phyloP scores from a whole-genome alignment of 2,888 invertebrate species.

The Heliothis peltigera region DNA sequence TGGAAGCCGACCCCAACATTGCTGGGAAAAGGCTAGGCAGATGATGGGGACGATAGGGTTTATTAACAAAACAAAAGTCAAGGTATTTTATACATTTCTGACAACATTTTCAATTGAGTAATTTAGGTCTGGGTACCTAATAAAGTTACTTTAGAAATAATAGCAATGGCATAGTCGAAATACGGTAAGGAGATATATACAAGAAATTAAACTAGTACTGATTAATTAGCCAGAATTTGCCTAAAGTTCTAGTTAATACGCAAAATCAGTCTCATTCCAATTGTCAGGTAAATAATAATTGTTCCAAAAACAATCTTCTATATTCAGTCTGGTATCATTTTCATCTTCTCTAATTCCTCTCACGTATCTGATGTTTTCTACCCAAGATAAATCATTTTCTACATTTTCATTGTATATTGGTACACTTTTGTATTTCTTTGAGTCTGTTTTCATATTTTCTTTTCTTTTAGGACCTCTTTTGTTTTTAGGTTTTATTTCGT shows the following conservation, averaged over 20 bases:
- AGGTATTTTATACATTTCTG: no score
- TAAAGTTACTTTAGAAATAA: no score
- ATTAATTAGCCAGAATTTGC: not conserved
- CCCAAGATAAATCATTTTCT: slow-evolving; percentile 75
- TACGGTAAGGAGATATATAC: not conserved
- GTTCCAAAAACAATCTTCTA: slow-evolving; percentile 75
- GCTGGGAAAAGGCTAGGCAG: no score
- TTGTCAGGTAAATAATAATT: slow-evolving; percentile 69
- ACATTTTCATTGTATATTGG: slow-evolving; percentile 48
- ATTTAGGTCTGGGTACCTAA: no score
- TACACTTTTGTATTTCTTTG: slow-evolving; percentile 2
- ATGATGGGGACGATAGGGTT: no score
- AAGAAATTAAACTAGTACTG: not conserved
- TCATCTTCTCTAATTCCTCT: slow-evolving; percentile 74
- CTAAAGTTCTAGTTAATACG: slow-evolving; percentile 19
- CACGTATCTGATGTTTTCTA: slow-evolving; percentile 76
- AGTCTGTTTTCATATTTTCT: not conserved
- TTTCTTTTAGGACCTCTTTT: slow-evolving; percentile 8
- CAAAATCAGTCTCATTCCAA: slow-evolving; percentile 72
- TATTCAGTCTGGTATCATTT: slow-evolving; percentile 57
- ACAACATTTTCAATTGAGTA: no score
- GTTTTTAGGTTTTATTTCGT: slow-evolving; percentile 18
- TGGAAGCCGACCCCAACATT: no score
- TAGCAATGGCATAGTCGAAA: no score
- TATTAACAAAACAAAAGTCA: no score